Evolutionary conservation across 1,140 invertebrate genomes (phyloP), one percentile per base, ranked within the genome.

Genomic region (Bradynema listronoti): DNA sequence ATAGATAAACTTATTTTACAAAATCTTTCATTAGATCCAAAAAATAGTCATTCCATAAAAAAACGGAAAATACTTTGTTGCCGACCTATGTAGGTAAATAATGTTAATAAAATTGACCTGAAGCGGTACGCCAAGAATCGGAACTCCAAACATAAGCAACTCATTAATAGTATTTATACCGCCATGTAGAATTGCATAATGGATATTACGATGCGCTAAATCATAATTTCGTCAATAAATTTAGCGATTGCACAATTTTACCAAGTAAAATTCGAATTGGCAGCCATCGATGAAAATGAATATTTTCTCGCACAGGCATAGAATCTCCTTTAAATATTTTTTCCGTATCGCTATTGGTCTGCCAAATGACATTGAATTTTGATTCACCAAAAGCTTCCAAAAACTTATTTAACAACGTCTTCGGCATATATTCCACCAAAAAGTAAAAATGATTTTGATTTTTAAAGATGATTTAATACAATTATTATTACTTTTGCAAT

Each of bases 101-200:
- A n/a, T n/a, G n/a, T n/a, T n/a, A n/a, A n/a, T n/a, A n/a, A n/a
- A 60, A 60, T 62, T 62, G 2, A 69, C 70, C 47, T 72, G 72
- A 16, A 74, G 42, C 25, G 72, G 72, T 2, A 74, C 59, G 4
- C 74, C 73, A 32, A 74, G 29, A 16, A 77, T 59, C 3, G 72
- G 72, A 33, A 72, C 70, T 27, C 73, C 74, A 47, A 76, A 74
- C 2, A 71, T 39, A 1, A 75, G 41, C 14, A 75, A 52, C 39
- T 74, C 72, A 50, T 74, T 74, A 9, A 74, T 53, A 22, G 72
- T 74, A 52, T 74, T 74, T 29, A 74, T 53, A 27, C 72, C 72
- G 32, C 74, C 73, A 56, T 74, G 72, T 33, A 72, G 49, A 32
- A 74, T 59, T 16, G 65, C 27, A 49, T 59, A 74, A 19, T 69